Percentiles rank a stretch among this genome's conserved stretches.
phyloP scores from a whole-genome alignment of 2,797 vertebrate genomes.

The Pangasius djambal region DNA sequence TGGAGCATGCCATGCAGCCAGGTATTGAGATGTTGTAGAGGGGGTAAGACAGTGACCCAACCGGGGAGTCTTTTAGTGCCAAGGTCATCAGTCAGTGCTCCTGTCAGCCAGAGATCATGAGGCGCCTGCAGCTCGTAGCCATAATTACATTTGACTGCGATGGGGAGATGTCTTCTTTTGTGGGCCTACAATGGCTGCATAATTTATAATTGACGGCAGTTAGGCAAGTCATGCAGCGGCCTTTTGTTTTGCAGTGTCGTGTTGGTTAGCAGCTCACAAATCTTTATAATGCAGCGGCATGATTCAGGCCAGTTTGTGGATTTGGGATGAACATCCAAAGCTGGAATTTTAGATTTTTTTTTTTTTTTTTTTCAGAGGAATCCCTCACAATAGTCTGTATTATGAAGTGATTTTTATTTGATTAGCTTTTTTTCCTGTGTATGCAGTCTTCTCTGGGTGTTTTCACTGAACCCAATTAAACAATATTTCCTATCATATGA shows the following conservation, averaged over 20 bases:
- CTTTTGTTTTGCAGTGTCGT: slow-evolving; percentile 72
- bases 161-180: slow-evolving; percentile 98
- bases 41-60: slow-evolving; percentile 79
- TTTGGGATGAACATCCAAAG: neutral
- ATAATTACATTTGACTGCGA: slow-evolving; percentile 99
- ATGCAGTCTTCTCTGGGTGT: neutral
- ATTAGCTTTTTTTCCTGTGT: neutral
- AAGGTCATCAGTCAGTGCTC: slow-evolving; percentile 98
- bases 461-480: neutral
- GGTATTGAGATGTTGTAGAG: slow-evolving; percentile 76
- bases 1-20: slow-evolving; percentile 82
- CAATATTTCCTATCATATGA: neutral
- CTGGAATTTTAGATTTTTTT: neutral
- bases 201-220: slow-evolving; percentile 98
- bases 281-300: slow-evolving; percentile 32
- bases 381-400: neutral
- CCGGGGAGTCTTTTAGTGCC: slow-evolving; percentile 81
- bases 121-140: slow-evolving; percentile 85
- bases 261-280: slow-evolving; percentile 34
- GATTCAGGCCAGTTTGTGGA: slow-evolving; percentile 21
- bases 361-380: neutral
- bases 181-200: slow-evolving; percentile 95
- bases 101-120: slow-evolving; percentile 92
- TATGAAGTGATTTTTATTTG: neutral
- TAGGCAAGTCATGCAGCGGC: slow-evolving; percentile 71